These are phyloP conservation scores for Limnephilus auricula DNA, from an alignment of 2,888 invertebrate genomes.

Conservation along the genomic window DNA sequence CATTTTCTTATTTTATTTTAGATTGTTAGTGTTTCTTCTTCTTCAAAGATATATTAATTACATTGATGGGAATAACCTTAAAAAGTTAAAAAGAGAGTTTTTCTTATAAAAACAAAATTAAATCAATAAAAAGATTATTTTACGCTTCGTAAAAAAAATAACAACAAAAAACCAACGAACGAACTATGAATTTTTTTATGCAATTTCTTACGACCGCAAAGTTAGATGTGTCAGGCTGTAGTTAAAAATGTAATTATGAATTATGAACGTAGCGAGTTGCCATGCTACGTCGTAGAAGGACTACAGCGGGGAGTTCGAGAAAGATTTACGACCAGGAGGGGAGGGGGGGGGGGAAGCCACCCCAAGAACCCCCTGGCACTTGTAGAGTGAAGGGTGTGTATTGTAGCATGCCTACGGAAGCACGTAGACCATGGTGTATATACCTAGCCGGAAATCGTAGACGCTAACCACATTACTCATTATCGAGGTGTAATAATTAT, in stretches of 20 bases:
- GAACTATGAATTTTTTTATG: neutral
- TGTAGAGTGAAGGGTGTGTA: neutral
- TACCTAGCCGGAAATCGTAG: neutral
- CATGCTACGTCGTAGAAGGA: neutral
- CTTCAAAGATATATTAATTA: no score
- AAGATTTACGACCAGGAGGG: neutral
- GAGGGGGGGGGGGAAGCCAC: neutral
- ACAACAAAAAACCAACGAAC: neutral
- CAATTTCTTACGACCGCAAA: neutral
- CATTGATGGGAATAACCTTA: no score
- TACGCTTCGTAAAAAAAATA: no score
- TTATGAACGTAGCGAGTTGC: neutral
- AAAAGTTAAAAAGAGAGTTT: no score
- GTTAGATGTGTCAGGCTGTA: neutral
- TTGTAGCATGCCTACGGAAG: neutral
- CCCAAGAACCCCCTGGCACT: neutral
- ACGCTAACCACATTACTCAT: neutral
- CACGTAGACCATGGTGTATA: neutral
- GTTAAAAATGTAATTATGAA: neutral
- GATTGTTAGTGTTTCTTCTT: no score
- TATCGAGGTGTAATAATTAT: no score
- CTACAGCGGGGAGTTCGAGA: neutral
- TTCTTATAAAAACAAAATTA: no score
- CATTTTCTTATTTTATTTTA: no score
- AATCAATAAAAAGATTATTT: no score